Evolutionary conservation across 2,888 invertebrate species (phyloP), one percentile per base, ranked within the genome.

Genomic region (Rapana venosa): DNA sequence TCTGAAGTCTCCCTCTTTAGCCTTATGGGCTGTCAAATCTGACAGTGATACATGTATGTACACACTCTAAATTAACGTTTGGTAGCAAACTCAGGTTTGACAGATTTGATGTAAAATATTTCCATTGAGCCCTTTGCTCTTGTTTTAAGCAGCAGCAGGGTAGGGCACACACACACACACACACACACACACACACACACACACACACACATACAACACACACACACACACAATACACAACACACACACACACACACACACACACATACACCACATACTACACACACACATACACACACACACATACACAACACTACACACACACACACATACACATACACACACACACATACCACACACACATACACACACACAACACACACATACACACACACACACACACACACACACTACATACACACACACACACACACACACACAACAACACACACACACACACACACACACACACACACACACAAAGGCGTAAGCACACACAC

Each of bases 311-410:
- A 13, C 11, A 35, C 1, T 36, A 81, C 79, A 36, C 79, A 81
- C 20, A 36, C 26, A 81, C 81, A 81, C 81, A 81, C 81, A 81
- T 36, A 81, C 81, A 81, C 81, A 81, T 36, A 81, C 35, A 81
- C 35, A 81, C 77, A 32, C 35, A 79, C 77, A 79, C 77, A 79
- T 20, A 79, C 35, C 79, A 36, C 36, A 36, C 79, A 36, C 79
- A 79, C 79, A 79, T 32, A 47, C 11, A n/a, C 74, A 74, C 74
- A 74, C 74, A n/a, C n/a, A n/a, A 74, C 74, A 74, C n/a, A n/a
- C 74, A 30, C 74, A 74, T n/a, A 74, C 74, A 74, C 74, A 74
- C 74, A 74, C n/a, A 74, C n/a, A 74, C n/a, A 74, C n/a, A 74
- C n/a, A 74, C 74, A 66, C 74, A 74, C 30, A 30, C 74, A 6